Evolutionary conservation across 2,113 vertebrate genomes (phyloP).

Genomic region (Pseudorhombus dupliciocellatus): DNA sequence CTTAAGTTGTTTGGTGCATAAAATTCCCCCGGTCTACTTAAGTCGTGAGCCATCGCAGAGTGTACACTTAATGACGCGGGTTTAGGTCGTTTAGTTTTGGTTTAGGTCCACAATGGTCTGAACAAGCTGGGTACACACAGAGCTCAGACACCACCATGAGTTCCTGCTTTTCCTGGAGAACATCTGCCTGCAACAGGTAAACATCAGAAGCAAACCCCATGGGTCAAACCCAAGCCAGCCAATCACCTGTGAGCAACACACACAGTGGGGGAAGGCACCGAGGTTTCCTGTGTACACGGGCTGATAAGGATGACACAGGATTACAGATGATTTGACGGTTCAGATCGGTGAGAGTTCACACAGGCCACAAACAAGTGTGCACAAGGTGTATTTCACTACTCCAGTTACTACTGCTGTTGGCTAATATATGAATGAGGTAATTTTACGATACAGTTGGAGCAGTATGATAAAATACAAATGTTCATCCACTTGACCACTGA

Average conservation of each 20-base stretch:
- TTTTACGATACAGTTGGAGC: not conserved
- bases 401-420: not conserved
- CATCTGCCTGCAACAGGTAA: conserved; percentile 46
- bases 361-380: not conserved
- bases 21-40: too few relatives aligned
- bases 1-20: too few relatives aligned
- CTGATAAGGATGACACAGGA: conserved; percentile 59
- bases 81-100: not conserved
- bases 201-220: conserved; percentile 42
- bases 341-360: conserved; percentile 20
- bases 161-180: conserved; percentile 50
- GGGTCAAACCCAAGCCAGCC: conserved; percentile 29
- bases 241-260: conserved; percentile 56
- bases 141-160: conserved; percentile 11
- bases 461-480: conserved; percentile 5
- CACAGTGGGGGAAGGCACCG: conserved; percentile 14
- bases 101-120: not conserved
- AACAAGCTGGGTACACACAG: not conserved
- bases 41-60: not conserved
- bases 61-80: not conserved
- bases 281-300: conserved; percentile 45
- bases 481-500: conserved; percentile 7
- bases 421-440: not conserved
- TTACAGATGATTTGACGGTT: conserved; percentile 50
- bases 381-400: not conserved